Conservation (phyloP, 2,797 vertebrate species). For the Leptoclinus maculatus region DNA sequence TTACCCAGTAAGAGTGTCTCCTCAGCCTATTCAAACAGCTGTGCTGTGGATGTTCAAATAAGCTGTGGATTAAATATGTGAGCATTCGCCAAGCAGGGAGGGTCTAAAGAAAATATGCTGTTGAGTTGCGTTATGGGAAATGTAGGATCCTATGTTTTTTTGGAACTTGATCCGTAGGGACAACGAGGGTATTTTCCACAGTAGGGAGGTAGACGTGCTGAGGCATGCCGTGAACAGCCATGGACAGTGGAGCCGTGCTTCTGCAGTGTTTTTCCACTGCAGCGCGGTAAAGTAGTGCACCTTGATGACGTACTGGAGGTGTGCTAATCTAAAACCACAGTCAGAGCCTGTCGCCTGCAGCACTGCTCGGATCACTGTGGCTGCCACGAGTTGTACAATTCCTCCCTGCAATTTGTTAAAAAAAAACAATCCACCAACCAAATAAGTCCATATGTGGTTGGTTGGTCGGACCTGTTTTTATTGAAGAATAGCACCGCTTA, state of each 20-base stretch:
- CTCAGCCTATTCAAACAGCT: neutral
- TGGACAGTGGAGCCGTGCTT: too few species aligned
- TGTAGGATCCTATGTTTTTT: neutral
- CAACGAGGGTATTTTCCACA: too few species aligned
- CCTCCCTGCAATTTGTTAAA: neutral
- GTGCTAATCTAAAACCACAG: neutral
- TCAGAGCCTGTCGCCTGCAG: neutral
- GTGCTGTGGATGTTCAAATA: neutral
- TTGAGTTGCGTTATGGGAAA: neutral
- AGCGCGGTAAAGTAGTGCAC: neutral
- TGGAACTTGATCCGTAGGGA: neutral
- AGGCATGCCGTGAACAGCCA: neutral
- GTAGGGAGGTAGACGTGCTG: neutral
- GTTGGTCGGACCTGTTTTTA: neutral
- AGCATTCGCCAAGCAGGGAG: neutral
- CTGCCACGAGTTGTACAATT: neutral
- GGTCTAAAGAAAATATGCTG: neutral
- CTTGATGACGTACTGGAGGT: neutral
- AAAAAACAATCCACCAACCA: neutral
- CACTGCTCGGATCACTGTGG: neutral
- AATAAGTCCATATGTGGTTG: neutral
- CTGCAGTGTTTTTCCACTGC: neutral
- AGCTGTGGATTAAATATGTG: neutral
- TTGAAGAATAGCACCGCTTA: neutral
- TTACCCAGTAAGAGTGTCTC: too few species aligned